Evolutionary conservation across 2,888 invertebrate species (phyloP), one percentile per base, ranked within the genome.

Genomic region (Cyrtodaria siliqua): DNA sequence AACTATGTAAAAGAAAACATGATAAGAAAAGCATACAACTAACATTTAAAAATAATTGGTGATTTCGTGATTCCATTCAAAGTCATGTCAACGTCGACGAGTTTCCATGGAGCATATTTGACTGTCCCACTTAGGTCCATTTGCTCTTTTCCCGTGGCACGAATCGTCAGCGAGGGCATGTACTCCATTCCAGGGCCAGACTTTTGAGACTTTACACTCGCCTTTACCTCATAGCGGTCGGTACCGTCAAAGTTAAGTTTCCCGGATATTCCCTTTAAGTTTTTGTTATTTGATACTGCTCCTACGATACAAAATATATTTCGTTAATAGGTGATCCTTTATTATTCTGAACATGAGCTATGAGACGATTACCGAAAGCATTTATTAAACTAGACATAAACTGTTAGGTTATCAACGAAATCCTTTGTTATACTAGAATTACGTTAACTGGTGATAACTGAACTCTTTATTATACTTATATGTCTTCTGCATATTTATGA

Each of bases 41-140:
- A 81, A 90, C 89, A 47, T 83, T 82, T 79, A 6, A 86, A 42
- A 12, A 66, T 70, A 23, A 87, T 62, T 9, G 88, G 84, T 18
- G 85, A 23, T 9, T 59, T 66, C 12, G 68, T 75, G 12, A 86
- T 26, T 20, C 89, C 89, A n/a, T 23, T 40, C 14, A 88, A 23
- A 3, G 84, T 71, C 9, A 90, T 52, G 18, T 85, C 85, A 12
- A 77, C 61, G 26, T 85, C 81, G 8, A 86, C 20, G 2, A 72
- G 49, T 60, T 81, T 83, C 68, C 73, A 73, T 40, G 82, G 69
- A n/a, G 64, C 69, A 67, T 81, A 85, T 50, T 84, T 74, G 26
- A 82, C 49, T 16, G 67, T 53, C 9, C 85, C 85, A 40, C 56
- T 61, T 2, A 85, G 49, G 29, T 64, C 69, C 53, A 81, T 68